These are phyloP conservation scores for Cassiopea andromeda DNA, from an alignment of 30 jellyfish, hydroid and myxozoan species.

Conservation along the genomic window DNA sequence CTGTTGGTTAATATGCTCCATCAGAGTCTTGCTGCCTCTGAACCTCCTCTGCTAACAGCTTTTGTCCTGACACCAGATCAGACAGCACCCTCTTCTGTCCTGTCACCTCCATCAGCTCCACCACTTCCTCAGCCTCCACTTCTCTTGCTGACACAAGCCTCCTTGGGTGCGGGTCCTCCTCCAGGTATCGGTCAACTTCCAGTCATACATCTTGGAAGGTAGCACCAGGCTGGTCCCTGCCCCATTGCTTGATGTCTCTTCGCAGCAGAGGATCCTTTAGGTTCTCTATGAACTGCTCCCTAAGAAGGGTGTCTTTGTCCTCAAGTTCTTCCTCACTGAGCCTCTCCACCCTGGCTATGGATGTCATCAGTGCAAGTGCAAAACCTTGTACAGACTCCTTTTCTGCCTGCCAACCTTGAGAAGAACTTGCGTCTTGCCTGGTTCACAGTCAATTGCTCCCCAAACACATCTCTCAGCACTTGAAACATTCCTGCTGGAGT, in stretches of 20 bases:
- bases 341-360: not conserved
- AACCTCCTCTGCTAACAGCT: not conserved
- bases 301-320: not conserved
- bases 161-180: not conserved
- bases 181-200: not conserved
- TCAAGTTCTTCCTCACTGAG: not conserved
- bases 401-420: not conserved
- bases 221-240: not conserved
- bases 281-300: not conserved
- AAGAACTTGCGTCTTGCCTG: not conserved
- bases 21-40: not conserved
- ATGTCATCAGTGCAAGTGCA: not conserved
- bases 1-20: not conserved
- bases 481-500: not conserved
- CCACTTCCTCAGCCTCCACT: not conserved
- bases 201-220: not conserved
- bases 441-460: not conserved
- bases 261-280: not conserved
- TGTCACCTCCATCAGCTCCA: not conserved
- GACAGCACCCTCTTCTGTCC: no score
- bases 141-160: not conserved
- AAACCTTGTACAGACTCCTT: not conserved
- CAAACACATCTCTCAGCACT: not conserved
- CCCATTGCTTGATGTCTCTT: not conserved
- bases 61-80: not conserved